Evolutionary conservation across 2,888 invertebrate species (phyloP).

Genomic region (Drosophila nigritarsus): DNA sequence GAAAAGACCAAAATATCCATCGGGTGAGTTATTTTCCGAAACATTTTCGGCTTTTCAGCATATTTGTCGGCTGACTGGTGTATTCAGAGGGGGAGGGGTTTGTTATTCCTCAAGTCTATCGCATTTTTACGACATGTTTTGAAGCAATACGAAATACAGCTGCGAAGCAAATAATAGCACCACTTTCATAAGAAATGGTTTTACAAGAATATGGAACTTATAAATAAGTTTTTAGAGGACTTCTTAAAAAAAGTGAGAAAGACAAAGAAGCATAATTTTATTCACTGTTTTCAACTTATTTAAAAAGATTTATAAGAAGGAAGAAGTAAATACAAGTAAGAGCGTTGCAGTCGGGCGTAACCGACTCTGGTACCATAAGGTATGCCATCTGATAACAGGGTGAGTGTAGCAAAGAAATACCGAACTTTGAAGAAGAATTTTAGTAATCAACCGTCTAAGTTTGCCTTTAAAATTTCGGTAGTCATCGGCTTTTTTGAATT

Average conservation of each 20-base stretch:
- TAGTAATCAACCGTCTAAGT: neutral
- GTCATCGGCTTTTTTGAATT: neutral
- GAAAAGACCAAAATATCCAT: conserved; percentile 44
- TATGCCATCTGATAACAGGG: neutral
- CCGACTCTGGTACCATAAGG: neutral
- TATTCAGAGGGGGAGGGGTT: conserved; percentile 23
- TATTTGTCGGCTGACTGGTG: conserved; percentile 38
- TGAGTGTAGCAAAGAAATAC: neutral
- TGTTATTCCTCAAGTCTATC: conserved; percentile 40
- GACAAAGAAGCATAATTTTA: no score
- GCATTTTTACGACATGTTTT: conserved; percentile 44
- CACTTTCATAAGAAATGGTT: neutral
- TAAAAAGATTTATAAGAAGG: neutral
- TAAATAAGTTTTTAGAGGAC: neutral
- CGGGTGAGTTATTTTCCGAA: conserved; percentile 38
- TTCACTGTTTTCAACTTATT: no score
- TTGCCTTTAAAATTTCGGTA: neutral
- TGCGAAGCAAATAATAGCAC: neutral
- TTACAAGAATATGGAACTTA: neutral
- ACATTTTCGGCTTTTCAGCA: conserved; percentile 51
- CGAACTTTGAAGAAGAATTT: neutral
- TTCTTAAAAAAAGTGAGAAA: neutral
- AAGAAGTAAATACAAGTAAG: no score
- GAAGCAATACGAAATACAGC: conserved; percentile 1
- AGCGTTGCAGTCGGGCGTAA: neutral